Base-by-base conservation (phyloP, 92 coral and sea anemone genomes). In the Phymanthus crucifer region DNA sequence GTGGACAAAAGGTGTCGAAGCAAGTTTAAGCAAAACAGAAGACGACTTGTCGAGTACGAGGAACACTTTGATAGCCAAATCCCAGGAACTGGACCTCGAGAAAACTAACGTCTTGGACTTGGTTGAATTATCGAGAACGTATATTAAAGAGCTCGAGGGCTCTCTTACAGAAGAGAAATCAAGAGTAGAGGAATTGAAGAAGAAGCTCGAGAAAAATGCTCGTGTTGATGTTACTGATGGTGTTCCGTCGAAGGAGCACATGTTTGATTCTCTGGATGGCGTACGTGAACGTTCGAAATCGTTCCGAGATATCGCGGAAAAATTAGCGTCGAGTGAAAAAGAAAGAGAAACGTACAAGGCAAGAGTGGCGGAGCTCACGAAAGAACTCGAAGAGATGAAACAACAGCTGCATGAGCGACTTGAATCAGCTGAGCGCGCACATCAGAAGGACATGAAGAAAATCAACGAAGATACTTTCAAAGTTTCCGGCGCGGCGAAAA, bases 1-100 rank as follows among this genome's bases (percentile, higher is more conserved):
- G 40, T 89, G 94, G 92, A 88, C 89, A 46, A 91, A 89, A 74
- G 90, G 87, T 21, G 96, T 91, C n/a, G 99, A 93, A 85, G 79
- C 54, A 34, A 93, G 77, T 77, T 88, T 96, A 35, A 57, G 83
- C 34, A 84, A 74, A 71, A 89, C 89, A 9, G 92, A 91, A 50
- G 66, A 12, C 21, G 93, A 93, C 36, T 56, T 95, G 26, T 54
- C 78, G 75, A 56, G 66, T 50, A 80, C 99, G 4, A 90, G 89
- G 54, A 83, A 90, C 72, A 76, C 80, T 16, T 66, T 88, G 33
- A 52, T 90, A 17, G 80, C 83, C 32, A 95, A 93, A 48, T 92
- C 95, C 26, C 78, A 90, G 68, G 92, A 93, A 61, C 88, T 91
- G 6, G 93, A 90, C 71, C 86, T 83, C n/a, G 99, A 96, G 54